Percentiles rank a stretch among this genome's conserved stretches.
phyloP scores from a whole-genome alignment of 2,888 invertebrate species.

The Melinaea menophilus region DNA sequence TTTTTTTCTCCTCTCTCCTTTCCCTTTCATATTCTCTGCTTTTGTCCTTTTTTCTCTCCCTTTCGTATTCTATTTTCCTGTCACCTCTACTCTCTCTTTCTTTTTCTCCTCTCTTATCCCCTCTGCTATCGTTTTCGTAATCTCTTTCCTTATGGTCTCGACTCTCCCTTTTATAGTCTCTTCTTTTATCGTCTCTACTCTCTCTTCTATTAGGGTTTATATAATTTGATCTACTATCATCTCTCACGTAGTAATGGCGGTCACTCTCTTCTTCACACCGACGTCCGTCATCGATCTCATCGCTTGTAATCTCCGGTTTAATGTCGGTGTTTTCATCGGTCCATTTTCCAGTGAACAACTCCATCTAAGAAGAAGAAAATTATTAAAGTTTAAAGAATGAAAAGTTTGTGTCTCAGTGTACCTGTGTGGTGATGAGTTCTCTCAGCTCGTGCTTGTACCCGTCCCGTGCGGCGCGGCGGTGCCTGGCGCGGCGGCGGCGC shows the following conservation, averaged over 20 bases:
- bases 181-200: conserved; percentile 1
- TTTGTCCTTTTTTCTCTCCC: conserved; percentile 15
- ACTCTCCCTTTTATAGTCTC: neutral
- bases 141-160: conserved; percentile 5
- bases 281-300: neutral
- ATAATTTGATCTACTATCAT: no score
- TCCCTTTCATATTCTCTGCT: conserved; percentile 5
- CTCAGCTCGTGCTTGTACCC: conserved; percentile 78
- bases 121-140: conserved; percentile 7
- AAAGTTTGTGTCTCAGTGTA: conserved; percentile 24
- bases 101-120: neutral
- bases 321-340: neutral
- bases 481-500: conserved; percentile 78
- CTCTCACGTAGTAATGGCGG: no score
- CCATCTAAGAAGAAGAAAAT: conserved; percentile 44
- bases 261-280: no score
- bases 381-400: neutral
- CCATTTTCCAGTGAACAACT: conserved; percentile 29
- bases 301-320: neutral
- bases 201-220: no score
- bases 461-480: conserved; percentile 76
- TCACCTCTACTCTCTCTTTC: conserved; percentile 12
- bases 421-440: conserved; percentile 79
- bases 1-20: conserved; percentile 2
- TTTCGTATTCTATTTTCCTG: conserved; percentile 10